Evolutionary conservation across 2,113 vertebrate genomes (phyloP).

Genomic region (Thryonomys swinderianus): DNA sequence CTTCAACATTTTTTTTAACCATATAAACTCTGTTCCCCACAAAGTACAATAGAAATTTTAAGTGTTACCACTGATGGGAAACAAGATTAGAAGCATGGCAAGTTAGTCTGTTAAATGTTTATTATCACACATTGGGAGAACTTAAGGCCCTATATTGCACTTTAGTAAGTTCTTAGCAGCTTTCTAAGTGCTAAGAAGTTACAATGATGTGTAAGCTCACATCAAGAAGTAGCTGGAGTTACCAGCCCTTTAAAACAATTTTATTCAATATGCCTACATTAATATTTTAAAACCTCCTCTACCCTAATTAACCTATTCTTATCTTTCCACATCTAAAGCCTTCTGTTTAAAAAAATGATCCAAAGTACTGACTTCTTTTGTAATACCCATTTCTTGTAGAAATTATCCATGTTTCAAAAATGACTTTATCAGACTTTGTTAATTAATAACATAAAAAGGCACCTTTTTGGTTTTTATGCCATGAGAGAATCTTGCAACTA

Average conservation of each 20-base stretch:
- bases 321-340: background rate
- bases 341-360: constrained; percentile 52
- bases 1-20: background rate
- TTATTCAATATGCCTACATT: background rate
- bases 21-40: background rate
- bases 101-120: background rate
- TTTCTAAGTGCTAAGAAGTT: background rate
- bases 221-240: background rate
- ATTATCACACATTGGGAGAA: background rate
- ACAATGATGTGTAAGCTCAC: background rate
- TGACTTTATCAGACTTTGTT: constrained; percentile 42
- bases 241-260: background rate
- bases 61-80: background rate
- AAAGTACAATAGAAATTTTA: background rate
- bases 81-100: background rate
- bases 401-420: constrained; percentile 58
- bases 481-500: constrained; percentile 31
- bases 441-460: constrained; percentile 62
- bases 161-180: background rate
- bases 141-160: background rate
- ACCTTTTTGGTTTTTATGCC: constrained; percentile 27
- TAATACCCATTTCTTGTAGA: constrained; percentile 27
- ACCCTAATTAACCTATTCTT: constrained; percentile 47
- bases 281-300: background rate
- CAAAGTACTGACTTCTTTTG: background rate